These are phyloP conservation scores for Corythaeola cristata DNA, from an alignment of 2,113 vertebrate genomes.

Conservation along the genomic window DNA sequence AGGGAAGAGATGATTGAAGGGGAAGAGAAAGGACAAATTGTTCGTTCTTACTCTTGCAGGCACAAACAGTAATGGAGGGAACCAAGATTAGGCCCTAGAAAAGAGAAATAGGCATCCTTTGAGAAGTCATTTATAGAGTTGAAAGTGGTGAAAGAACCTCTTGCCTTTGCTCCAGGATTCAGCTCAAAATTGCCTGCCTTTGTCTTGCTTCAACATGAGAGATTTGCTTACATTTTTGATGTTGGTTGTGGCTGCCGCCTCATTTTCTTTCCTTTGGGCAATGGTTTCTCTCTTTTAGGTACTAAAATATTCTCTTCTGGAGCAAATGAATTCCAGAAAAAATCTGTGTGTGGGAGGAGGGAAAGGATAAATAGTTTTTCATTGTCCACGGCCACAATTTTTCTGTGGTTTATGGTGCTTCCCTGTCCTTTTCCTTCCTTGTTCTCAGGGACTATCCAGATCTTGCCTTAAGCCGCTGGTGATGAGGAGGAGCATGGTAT, in stretches of 20 bases:
- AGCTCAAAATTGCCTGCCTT: conserved; percentile 3
- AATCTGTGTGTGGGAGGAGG: fast-evolving
- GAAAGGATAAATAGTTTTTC: neutral
- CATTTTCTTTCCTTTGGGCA: neutral
- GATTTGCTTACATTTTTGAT: neutral
- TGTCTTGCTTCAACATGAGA: neutral
- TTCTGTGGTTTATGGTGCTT: neutral
- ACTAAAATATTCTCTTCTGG: neutral
- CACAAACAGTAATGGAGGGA: neutral
- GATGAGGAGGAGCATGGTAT: fast-evolving
- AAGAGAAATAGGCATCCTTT: neutral
- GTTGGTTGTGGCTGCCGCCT: neutral
- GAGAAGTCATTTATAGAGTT: neutral
- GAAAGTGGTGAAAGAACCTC: conserved; percentile 2
- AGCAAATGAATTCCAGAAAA: neutral
- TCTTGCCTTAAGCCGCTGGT: neutral
- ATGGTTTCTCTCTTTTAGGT: neutral
- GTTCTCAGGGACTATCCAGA: neutral
- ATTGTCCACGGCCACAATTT: neutral
- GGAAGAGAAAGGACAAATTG: neutral
- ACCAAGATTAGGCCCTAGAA: neutral
- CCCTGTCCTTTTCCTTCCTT: neutral
- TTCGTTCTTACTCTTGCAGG: neutral
- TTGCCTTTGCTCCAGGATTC: conserved; percentile 13
- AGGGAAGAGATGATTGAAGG: neutral